These are phyloP conservation scores for Bombyx huttoni DNA, from an alignment of 2,888 invertebrate species.

Conservation along the genomic window DNA sequence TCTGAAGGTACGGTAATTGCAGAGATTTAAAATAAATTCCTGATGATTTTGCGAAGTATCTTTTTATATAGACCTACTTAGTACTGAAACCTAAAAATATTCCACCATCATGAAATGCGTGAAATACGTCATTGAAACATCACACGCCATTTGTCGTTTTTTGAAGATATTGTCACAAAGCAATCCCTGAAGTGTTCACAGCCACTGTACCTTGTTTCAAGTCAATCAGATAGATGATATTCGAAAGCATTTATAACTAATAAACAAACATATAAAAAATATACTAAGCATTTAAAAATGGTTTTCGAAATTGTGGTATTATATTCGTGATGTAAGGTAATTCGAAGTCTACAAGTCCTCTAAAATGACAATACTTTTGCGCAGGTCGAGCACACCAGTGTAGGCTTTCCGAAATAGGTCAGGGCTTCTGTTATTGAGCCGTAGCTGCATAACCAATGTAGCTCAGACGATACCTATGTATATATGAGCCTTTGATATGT, in stretches of 20 bases:
- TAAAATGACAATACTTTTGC: background rate
- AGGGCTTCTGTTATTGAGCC: background rate
- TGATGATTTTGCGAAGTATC: too few species aligned
- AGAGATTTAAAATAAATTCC: background rate
- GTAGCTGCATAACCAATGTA: background rate
- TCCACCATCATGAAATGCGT: too few species aligned
- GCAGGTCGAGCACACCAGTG: background rate
- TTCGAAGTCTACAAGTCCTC: background rate
- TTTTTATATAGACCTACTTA: too few species aligned
- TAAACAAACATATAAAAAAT: too few species aligned
- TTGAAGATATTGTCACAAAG: too few species aligned
- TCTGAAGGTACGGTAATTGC: conserved; percentile 5
- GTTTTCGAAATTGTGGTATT: background rate
- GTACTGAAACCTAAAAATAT: too few species aligned
- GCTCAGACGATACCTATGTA: background rate
- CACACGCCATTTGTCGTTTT: too few species aligned
- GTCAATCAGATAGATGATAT: too few species aligned
- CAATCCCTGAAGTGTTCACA: too few species aligned
- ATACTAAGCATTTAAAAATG: background rate
- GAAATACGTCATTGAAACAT: too few species aligned
- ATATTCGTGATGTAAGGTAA: background rate
- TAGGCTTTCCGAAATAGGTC: background rate
- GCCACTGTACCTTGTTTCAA: too few species aligned
- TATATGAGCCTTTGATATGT: background rate
- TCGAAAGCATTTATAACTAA: too few species aligned